phyloP scores from a whole-genome alignment of 2,888 invertebrate species.

The Crepidodera aurea region DNA sequence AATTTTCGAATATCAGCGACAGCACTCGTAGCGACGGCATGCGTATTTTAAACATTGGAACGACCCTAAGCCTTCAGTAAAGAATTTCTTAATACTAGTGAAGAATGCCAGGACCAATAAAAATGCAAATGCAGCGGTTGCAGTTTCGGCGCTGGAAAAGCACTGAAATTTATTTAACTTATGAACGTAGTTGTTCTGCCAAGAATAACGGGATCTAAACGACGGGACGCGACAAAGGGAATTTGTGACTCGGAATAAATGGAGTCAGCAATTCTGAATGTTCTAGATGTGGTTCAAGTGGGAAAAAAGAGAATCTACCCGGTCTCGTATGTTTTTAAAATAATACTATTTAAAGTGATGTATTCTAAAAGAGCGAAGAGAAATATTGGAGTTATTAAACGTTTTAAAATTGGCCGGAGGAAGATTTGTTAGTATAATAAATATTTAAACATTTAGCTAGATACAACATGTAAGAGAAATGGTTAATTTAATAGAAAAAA shows the following conservation, averaged over 20 bases:
- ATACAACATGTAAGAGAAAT: too few species aligned
- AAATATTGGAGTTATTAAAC: too few species aligned
- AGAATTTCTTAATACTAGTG: slow-evolving; percentile 16
- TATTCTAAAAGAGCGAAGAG: too few species aligned
- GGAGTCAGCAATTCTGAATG: slow-evolving; percentile 4
- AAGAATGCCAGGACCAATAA: slow-evolving; percentile 25
- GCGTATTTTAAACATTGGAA: too few species aligned
- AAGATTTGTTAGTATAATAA: too few species aligned
- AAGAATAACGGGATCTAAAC: slow-evolving; percentile 17
- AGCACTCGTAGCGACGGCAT: too few species aligned
- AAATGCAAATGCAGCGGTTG: slow-evolving; percentile 31
- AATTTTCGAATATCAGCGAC: too few species aligned
- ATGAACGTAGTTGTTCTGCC: slow-evolving; percentile 18
- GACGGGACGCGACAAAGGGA: slow-evolving; percentile 10
- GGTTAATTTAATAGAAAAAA: too few species aligned
- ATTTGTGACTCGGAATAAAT: slow-evolving; percentile 22
- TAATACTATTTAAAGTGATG: not conserved
- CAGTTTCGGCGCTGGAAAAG: slow-evolving; percentile 8
- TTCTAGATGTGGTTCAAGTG: slow-evolving; percentile 7
- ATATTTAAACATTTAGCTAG: too few species aligned
- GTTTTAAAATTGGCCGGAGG: too few species aligned
- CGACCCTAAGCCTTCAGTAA: not conserved
- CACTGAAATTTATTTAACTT: slow-evolving; percentile 18
- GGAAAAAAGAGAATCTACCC: not conserved
- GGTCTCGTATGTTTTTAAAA: not conserved